Evolutionary conservation across 2,888 invertebrate species (phyloP).

Genomic region (Psococerastis gibbosa): DNA sequence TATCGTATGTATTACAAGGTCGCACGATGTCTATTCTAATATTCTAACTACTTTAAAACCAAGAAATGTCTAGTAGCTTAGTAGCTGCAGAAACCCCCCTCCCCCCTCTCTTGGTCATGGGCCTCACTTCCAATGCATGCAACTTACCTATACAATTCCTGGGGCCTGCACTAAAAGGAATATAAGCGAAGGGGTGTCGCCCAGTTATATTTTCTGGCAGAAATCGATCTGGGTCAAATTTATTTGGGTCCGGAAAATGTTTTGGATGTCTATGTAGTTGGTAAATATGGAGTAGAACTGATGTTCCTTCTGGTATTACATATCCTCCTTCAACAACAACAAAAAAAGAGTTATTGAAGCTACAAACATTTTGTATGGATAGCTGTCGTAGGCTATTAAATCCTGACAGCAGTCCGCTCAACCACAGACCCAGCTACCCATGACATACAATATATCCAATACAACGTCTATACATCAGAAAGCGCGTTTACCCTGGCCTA

Average conservation of each 20-base stretch:
- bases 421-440: no score
- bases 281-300: constrained; percentile 27
- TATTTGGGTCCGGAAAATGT: constrained; percentile 22
- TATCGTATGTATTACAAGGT: no score
- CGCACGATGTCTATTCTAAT: no score
- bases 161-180: constrained; percentile 44
- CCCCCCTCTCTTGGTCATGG: background rate
- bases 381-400: no score
- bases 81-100: background rate
- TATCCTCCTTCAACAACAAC: constrained; percentile 25
- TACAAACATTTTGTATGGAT: no score
- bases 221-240: constrained; percentile 34
- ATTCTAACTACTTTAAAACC: no score
- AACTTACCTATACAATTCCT: constrained; percentile 38
- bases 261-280: constrained; percentile 30
- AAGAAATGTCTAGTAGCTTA: background rate
- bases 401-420: no score
- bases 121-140: no score
- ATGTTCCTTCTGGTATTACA: constrained; percentile 29
- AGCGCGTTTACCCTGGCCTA: no score
- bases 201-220: constrained; percentile 23
- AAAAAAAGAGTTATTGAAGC: no score
- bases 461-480: no score
- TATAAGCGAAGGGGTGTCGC: constrained; percentile 31
- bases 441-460: no score